Evolutionary conservation across 1,140 invertebrate genomes (phyloP).

Genomic region (Ridgeia piscesae): DNA sequence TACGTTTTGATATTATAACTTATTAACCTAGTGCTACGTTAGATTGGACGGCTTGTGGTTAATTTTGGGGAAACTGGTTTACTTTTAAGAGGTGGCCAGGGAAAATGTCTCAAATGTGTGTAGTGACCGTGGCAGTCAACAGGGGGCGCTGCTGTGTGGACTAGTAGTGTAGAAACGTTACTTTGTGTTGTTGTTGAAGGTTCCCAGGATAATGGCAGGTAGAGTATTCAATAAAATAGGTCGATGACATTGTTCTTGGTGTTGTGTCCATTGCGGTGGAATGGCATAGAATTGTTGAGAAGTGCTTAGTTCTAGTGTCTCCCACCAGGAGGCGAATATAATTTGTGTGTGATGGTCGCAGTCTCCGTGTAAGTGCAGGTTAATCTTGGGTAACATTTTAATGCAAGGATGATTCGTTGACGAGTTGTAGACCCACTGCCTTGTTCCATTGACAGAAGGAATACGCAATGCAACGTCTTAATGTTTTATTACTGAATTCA

Average conservation of each 20-base stretch:
- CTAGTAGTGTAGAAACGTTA: background rate
- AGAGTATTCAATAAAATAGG: background rate
- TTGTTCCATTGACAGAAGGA: background rate
- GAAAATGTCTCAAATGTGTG: background rate
- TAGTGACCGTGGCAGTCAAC: background rate
- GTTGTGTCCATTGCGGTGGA: background rate
- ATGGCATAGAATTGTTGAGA: background rate
- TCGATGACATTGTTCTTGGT: background rate
- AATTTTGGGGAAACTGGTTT: background rate
- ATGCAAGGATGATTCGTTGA: background rate
- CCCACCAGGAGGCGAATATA: background rate
- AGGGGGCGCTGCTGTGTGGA: background rate
- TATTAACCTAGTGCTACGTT: background rate
- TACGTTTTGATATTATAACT: background rate
- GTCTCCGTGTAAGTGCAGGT: background rate
- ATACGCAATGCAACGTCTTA: background rate
- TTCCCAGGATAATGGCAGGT: background rate
- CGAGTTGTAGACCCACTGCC: background rate
- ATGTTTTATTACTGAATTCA: background rate
- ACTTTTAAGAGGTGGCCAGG: background rate
- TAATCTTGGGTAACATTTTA: background rate
- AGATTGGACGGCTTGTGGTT: background rate
- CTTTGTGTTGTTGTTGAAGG: background rate
- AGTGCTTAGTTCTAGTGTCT: no score
- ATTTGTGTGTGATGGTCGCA: background rate